phyloP scores from a whole-genome alignment of 2,797 vertebrate species.

The Arnoldichthys spilopterus region DNA sequence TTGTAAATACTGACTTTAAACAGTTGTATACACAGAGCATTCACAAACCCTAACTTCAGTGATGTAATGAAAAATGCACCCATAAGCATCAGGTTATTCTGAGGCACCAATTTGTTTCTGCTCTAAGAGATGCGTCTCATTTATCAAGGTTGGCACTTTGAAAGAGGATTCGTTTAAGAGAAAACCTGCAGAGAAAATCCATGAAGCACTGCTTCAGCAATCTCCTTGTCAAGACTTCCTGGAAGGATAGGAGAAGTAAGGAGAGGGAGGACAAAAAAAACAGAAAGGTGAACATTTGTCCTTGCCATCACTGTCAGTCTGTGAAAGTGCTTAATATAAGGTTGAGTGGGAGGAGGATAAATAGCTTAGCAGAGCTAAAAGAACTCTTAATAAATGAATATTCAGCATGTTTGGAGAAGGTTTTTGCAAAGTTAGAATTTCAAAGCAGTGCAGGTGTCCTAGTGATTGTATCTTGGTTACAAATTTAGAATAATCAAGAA shows the following conservation, averaged over 20 bases:
- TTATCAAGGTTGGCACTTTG: conserved; percentile 49
- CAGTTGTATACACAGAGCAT: not conserved
- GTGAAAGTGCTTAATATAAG: conserved; percentile 62
- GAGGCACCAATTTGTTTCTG: not conserved
- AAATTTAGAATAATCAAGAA: no score
- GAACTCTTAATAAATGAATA: conserved; percentile 62
- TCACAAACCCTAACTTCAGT: not conserved
- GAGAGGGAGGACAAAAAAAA: not conserved
- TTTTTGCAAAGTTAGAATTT: conserved; percentile 2
- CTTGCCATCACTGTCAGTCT: conserved; percentile 61
- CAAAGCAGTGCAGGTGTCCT: no score
- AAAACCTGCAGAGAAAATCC: conserved; percentile 60
- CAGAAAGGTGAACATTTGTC: conserved; percentile 66
- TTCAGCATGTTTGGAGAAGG: conserved; percentile 60
- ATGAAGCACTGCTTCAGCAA: conserved; percentile 60
- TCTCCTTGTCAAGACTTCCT: conserved; percentile 54
- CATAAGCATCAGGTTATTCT: not conserved
- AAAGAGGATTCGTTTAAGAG: conserved; percentile 52
- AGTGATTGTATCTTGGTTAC: no score
- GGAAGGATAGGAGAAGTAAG: conserved; percentile 54
- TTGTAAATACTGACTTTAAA: not conserved
- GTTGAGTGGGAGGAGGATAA: conserved; percentile 48
- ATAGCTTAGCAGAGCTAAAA: conserved; percentile 58
- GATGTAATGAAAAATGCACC: not conserved
- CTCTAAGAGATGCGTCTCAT: conserved; percentile 20